Conservation (phyloP, 2,888 invertebrate species). For the Apamea crenata region DNA sequence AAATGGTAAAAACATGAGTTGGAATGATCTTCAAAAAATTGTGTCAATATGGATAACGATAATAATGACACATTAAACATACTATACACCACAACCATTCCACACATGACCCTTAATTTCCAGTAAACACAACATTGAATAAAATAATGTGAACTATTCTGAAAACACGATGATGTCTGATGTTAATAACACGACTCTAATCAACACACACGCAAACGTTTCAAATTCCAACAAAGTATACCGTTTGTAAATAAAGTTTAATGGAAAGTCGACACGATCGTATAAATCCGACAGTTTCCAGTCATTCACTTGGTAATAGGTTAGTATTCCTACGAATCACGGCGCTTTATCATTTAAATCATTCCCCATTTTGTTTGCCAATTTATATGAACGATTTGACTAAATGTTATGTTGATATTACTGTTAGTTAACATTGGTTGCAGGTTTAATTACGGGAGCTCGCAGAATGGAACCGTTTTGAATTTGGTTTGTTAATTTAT, state of each 20-base stretch:
- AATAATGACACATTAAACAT: neutral
- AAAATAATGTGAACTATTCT: constrained; percentile 11
- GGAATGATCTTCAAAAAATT: neutral
- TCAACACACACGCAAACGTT: constrained; percentile 7
- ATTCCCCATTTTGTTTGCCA: constrained; percentile 29
- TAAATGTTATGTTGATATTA: constrained; percentile 9
- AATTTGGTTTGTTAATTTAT: neutral
- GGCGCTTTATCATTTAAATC: constrained; percentile 11
- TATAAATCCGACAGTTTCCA: constrained; percentile 22
- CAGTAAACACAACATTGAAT: neutral
- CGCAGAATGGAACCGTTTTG: neutral
- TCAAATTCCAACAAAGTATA: constrained; percentile 15
- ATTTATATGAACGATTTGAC: constrained; percentile 36
- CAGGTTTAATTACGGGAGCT: constrained; percentile 7
- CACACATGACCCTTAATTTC: neutral
- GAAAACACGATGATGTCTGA: too few species aligned
- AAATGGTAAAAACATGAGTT: neutral
- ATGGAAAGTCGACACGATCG: constrained; percentile 36
- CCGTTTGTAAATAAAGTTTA: constrained; percentile 37
- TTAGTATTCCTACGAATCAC: constrained; percentile 13
- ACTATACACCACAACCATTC: neutral
- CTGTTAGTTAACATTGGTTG: neutral
- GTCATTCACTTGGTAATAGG: constrained; percentile 29
- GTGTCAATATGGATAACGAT: neutral
- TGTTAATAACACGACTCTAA: constrained; percentile 1